These are phyloP conservation scores for Ovis canadensis DNA, from an alignment of 2,113 vertebrate species.

Conservation along the genomic window DNA sequence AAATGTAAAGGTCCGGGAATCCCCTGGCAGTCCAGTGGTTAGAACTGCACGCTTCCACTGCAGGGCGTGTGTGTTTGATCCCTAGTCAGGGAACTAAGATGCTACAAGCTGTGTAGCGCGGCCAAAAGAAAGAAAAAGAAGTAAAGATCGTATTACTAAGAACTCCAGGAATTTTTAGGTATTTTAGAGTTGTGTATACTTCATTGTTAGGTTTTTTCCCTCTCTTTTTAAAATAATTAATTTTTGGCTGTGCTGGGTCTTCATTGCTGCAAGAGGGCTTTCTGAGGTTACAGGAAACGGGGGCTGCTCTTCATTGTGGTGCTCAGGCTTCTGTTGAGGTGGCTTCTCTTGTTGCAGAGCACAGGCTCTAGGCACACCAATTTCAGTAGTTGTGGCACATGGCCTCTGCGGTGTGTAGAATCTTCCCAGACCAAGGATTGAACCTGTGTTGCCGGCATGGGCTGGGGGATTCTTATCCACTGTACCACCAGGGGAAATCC, in stretches of 20 bases:
- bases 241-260: not conserved
- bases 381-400: not conserved
- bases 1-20: not conserved
- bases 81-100: not conserved
- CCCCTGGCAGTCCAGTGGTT: not conserved
- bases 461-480: not conserved
- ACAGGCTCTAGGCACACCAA: not conserved
- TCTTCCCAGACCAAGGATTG: not conserved
- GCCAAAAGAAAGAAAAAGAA: not conserved
- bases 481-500: not conserved
- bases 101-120: fast-evolving
- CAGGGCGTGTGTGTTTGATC: not conserved
- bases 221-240: not conserved
- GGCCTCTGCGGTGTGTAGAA: not conserved
- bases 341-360: not conserved
- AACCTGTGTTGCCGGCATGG: not conserved
- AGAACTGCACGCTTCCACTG: not conserved
- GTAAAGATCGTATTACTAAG: not conserved
- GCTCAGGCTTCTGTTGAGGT: not conserved
- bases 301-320: not conserved
- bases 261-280: not conserved
- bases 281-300: not conserved
- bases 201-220: not conserved
- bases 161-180: not conserved
- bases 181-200: conserved; percentile 24